Base-by-base conservation (phyloP, 2,888 invertebrate species). In the Amblyteles armatorius region DNA sequence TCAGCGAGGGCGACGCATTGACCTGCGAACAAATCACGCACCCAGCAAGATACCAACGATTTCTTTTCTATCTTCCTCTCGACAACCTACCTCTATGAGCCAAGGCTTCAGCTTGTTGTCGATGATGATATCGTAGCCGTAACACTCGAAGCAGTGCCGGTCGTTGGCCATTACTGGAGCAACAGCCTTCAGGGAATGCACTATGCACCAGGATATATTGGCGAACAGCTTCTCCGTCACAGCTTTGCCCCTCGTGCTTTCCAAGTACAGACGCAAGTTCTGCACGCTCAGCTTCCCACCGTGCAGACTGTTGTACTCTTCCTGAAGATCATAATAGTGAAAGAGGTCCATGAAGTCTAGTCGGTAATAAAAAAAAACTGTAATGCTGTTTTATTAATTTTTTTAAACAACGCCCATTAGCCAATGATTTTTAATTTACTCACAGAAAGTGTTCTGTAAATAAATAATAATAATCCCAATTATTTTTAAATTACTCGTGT, bases 101-200 rank as follows among this genome's bases (percentile, higher is more conserved):
- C 94, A 99, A 0, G 99, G 99, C 92, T 99, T 99, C 44, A 99
- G 94, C 91, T 97, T 97, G 92, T 98, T 97, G 93, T 99, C 99
- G 89, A 99, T 98, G 89, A 99, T 99, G 74, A 99, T 98, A 92
- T 99, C 99, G 92, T 98, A 99, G 57, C 99, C 99, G 92, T 99
- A 99, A 91, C 98, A 98, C 94, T 98, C 98, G 92, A 97, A 98
- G 91, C 98, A 98, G 93, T 98, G 98, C 74, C 98, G 95, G 94
- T 99, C 99, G 89, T 98, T 98, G 0, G 98, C 97, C 96, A 99
- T 98, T 16, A 98, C 97, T 0, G 98, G 98, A 6, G 98, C 96
- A 0, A 99, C 99, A 2, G 99, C 98, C 94, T 98, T 98, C 84
- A 99, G 94, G 0, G 99, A 99, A 94, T 99, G 99, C 9, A 98